Percentiles rank a stretch among this genome's conserved stretches.
These are phyloP conservation scores for Conops quadrifasciatus DNA, from an alignment of 2,888 invertebrate genomes.

Conservation along the genomic window DNA sequence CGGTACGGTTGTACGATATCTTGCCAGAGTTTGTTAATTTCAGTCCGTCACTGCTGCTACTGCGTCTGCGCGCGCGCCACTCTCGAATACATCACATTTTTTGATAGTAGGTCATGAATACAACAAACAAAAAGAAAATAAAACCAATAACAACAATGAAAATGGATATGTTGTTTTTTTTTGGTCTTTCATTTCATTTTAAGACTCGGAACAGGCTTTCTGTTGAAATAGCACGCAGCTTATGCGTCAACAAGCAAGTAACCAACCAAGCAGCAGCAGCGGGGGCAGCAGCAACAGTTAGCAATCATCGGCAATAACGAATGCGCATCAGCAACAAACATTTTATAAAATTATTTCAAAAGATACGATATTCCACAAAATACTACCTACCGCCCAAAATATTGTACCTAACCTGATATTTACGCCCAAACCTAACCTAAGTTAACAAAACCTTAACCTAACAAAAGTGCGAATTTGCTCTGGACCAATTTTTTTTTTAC, in stretches of 20 bases:
- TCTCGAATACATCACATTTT: slow-evolving; percentile 48
- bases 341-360: slow-evolving; percentile 34
- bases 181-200: slow-evolving; percentile 31
- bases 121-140: slow-evolving; percentile 15
- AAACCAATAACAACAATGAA: not conserved
- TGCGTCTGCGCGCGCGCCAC: slow-evolving; percentile 23
- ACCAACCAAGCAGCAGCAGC: slow-evolving; percentile 12
- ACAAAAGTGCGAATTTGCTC: no score
- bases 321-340: slow-evolving; percentile 12
- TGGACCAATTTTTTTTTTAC: no score
- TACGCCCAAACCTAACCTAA: no score
- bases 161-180: slow-evolving; percentile 20
- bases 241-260: slow-evolving; percentile 27
- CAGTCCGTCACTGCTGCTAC: not conserved
- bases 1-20: no score
- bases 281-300: not conserved
- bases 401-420: no score
- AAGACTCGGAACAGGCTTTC: slow-evolving; percentile 35
- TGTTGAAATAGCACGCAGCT: slow-evolving; percentile 29
- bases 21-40: slow-evolving; percentile 17
- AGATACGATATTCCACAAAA: slow-evolving; percentile 34
- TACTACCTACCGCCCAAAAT: no score
- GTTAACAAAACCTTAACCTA: no score
- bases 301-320: not conserved
- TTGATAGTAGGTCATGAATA: slow-evolving; percentile 51